Evolutionary conservation across 2,888 invertebrate species (phyloP).

Genomic region (Tubiluchus corallicola): DNA sequence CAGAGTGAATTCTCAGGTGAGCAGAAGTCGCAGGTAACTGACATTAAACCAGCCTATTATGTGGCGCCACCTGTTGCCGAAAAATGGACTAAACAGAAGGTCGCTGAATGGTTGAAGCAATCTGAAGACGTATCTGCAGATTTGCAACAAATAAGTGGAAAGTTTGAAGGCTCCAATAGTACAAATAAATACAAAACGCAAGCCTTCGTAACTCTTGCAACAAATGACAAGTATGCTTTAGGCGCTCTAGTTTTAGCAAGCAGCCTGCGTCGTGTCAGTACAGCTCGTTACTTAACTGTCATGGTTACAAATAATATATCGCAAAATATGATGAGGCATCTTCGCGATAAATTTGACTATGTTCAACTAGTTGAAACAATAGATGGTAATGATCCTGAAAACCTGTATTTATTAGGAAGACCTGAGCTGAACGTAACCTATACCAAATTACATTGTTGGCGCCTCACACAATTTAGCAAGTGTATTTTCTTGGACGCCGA

Average conservation of each 20-base stretch:
- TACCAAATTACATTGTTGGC: conserved; percentile 98
- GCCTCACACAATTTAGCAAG: no score
- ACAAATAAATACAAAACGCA: no score
- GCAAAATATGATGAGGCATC: conserved; percentile 61
- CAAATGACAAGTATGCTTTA: conserved; percentile 90
- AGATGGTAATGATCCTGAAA: conserved; percentile 81
- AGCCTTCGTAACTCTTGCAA: conserved; percentile 97
- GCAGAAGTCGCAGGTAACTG: no score
- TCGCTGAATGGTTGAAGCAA: no score
- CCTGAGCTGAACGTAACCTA: conserved; percentile 96
- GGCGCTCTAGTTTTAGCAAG: conserved; percentile 87
- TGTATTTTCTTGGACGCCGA: conserved; percentile 98
- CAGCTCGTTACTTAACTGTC: conserved; percentile 61
- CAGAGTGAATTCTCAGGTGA: no score
- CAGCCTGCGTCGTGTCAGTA: conserved; percentile 63
- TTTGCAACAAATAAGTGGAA: no score
- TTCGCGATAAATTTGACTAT: conserved; percentile 58
- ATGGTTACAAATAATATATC: conserved; percentile 82
- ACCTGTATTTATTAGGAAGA: conserved; percentile 67
- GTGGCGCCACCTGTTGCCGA: no score
- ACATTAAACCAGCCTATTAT: no score
- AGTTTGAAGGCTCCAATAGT: no score
- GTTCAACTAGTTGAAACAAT: conserved; percentile 82
- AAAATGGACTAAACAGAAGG: no score
- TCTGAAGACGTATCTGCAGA: no score